A percentile compares a stretch with the other conserved stretches of the same genome.
These are phyloP conservation scores for Heliconius hewitsoni DNA, from an alignment of 1,140 invertebrate species.

Conservation along the genomic window DNA sequence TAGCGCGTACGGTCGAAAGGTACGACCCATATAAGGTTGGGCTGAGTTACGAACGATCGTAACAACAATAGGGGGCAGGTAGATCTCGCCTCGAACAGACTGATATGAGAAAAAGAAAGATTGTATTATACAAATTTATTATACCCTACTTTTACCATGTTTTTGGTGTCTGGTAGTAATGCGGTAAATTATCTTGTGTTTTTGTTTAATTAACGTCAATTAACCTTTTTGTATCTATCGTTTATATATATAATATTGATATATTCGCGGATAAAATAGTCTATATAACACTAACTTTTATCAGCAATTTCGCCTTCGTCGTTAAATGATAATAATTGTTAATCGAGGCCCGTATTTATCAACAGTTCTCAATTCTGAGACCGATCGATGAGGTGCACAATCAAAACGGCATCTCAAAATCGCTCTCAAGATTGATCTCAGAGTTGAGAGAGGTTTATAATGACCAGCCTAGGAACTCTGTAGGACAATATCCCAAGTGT, in stretches of 20 bases:
- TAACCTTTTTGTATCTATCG: constrained; percentile 13
- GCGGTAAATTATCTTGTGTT: not conserved
- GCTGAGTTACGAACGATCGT: constrained; percentile 27
- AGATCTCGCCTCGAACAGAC: constrained; percentile 1
- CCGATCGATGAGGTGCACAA: too few species aligned
- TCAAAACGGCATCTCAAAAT: too few species aligned
- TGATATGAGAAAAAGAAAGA: not conserved
- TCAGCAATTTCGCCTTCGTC: too few species aligned
- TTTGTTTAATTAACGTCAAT: not conserved
- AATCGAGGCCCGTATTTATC: too few species aligned
- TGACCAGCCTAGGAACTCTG: too few species aligned
- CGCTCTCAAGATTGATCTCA: too few species aligned
- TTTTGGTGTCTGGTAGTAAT: not conserved
- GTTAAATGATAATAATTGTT: too few species aligned
- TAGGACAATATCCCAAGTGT: too few species aligned
- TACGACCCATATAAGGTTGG: constrained; percentile 30
- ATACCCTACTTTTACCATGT: not conserved
- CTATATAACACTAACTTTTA: not conserved
- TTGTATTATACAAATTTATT: not conserved
- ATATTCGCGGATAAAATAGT: not conserved
- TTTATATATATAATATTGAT: constrained; percentile 3
- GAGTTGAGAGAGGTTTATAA: too few species aligned
- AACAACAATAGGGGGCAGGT: constrained; percentile 32
- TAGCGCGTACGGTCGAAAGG: constrained; percentile 29
- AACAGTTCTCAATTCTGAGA: too few species aligned